Base-by-base conservation (phyloP, 2,888 invertebrate genomes). In the Scrobipalpa costella region DNA sequence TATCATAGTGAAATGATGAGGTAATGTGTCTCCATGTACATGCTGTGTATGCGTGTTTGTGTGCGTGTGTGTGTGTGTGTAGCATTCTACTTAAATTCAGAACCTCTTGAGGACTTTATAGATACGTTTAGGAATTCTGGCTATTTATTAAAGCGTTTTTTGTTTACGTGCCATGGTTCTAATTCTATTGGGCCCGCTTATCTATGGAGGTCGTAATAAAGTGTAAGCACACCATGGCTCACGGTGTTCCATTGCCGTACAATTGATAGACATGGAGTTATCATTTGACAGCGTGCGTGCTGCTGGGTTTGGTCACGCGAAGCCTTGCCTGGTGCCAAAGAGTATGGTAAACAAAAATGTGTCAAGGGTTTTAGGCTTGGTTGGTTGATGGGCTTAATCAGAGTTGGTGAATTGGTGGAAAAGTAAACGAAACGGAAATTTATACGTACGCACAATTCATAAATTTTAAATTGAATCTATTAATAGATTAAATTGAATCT, bases 271-370 rank as follows among this genome's bases (percentile, higher is more conserved):
- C 88, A 75, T 84, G 75, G 79, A 86, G 89, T 91, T 91, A 91
- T 91, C 90, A 90, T 90, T 90, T 91, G 90, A 91, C 90, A 90
- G 88, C 75, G 86, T 88, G 90, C 90, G 90, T 90, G 86, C 76
- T 67, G 79, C 71, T 70, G 68, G 75, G 75, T 78, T 78, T 76
- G 81, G 90, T 87, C 90, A 90, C 90, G 90, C 90, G 79, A 89
- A 75, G 83, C 85, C 89, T 76, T 77, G 83, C 88, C 88, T 82
- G 49, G 49, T 75, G 71, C 66, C 68, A 84, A 73, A 85, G 86
- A 84, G 57, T 80, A 83, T 47, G 15, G 38, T 49, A 19, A 21
- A 17, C 40, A 34, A 49, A 49, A 15, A 27, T 36, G 19, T 21
- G 47, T 33, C 49, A 49, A 5, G 49, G 17, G 17, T 38, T 38